These are phyloP conservation scores for Salvelinus namaycush DNA, from an alignment of 2,113 vertebrate species.

Conservation along the genomic window DNA sequence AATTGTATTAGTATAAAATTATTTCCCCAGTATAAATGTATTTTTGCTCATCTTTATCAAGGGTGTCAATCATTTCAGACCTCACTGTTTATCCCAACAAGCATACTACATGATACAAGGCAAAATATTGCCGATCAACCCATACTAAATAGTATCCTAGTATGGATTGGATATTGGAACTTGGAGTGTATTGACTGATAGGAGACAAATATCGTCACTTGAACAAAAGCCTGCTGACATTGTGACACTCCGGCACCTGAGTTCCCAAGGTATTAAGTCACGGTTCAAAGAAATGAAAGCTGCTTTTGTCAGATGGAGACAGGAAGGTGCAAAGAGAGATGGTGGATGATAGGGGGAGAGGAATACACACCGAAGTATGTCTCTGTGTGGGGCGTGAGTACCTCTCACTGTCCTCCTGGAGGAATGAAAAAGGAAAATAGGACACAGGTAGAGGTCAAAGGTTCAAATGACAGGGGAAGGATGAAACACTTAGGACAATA, in stretches of 20 bases:
- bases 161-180: not conserved
- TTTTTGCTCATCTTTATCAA: no score
- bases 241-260: not conserved
- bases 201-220: not conserved
- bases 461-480: constrained; percentile 25
- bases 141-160: not conserved
- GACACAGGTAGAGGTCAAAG: constrained; percentile 26
- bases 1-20: no score
- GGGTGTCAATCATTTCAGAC: no score
- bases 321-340: not conserved
- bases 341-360: constrained; percentile 24
- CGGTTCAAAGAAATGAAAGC: not conserved
- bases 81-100: not conserved
- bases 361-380: constrained; percentile 85
- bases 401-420: constrained; percentile 94
- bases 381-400: constrained; percentile 84
- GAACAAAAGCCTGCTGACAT: not conserved
- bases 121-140: not conserved
- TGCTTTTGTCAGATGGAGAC: not conserved
- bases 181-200: not conserved
- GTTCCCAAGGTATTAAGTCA: not conserved
- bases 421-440: constrained; percentile 30
- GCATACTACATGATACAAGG: not conserved
- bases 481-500: not conserved
- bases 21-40: no score